Percentiles rank a stretch among this genome's conserved stretches.
phyloP scores from a whole-genome alignment of 2,113 vertebrate genomes.

The Natator depressus region DNA sequence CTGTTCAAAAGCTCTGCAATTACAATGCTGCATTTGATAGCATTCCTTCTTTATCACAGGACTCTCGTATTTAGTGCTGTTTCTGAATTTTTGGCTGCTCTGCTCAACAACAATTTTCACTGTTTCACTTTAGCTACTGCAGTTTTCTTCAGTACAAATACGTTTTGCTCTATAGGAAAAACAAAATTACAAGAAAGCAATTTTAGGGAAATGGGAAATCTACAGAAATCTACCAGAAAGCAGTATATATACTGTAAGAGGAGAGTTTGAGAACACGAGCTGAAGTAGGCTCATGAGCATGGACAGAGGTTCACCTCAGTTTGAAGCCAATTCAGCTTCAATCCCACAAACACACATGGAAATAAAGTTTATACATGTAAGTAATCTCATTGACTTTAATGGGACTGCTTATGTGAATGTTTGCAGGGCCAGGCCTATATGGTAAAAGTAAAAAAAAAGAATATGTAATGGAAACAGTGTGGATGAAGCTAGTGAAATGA shows the following conservation, averaged over 20 bases:
- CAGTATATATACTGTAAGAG: neutral
- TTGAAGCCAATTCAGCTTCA: neutral
- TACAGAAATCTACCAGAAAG: neutral
- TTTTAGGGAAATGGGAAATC: neutral
- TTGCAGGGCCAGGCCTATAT: neutral
- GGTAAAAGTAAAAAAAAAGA: neutral
- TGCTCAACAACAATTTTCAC: neutral
- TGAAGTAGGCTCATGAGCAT: neutral
- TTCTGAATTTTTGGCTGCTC: neutral
- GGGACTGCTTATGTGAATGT: neutral
- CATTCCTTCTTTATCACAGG: neutral
- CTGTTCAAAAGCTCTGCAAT: neutral
- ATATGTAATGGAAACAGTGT: neutral
- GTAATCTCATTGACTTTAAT: neutral
- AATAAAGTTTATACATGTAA: neutral
- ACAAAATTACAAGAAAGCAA: neutral
- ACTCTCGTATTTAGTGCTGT: rapidly evolving
- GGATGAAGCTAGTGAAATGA: neutral
- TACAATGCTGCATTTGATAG: neutral
- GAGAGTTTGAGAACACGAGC: neutral
- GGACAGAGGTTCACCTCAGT: neutral
- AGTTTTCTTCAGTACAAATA: neutral
- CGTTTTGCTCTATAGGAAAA: neutral
- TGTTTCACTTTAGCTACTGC: neutral
- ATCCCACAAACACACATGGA: neutral